These are phyloP conservation scores for Orchesellides sinensis DNA, from an alignment of 2,888 invertebrate species.

Conservation along the genomic window DNA sequence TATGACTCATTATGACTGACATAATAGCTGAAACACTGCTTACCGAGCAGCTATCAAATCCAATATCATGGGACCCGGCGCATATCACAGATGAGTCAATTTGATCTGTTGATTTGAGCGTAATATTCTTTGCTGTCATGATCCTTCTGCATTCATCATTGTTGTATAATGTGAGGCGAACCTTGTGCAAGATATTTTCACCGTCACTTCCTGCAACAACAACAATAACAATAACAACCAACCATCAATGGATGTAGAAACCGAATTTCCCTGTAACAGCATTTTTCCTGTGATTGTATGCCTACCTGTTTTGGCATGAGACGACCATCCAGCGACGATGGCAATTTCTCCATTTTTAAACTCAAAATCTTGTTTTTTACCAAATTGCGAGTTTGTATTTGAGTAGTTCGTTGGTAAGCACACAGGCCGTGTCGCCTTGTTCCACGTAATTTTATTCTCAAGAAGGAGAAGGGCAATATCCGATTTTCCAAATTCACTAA, in stretches of 20 bases:
- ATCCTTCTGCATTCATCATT: conserved; percentile 33
- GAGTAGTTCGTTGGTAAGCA: conserved; percentile 82
- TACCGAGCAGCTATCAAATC: conserved; percentile 60
- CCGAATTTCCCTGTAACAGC: too few relatives aligned
- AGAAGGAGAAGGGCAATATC: conserved; percentile 87
- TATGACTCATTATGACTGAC: too few relatives aligned
- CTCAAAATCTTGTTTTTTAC: not conserved
- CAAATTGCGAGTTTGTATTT: not conserved
- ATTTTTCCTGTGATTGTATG: too few relatives aligned
- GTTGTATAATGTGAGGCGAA: conserved; percentile 31
- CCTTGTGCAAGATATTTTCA: conserved; percentile 44
- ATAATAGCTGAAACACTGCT: too few relatives aligned
- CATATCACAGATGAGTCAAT: conserved; percentile 57
- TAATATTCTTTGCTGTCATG: conserved; percentile 50
- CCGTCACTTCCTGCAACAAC: not conserved
- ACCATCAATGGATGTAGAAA: too few relatives aligned
- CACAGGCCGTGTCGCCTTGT: conserved; percentile 85
- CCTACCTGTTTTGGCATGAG: not conserved
- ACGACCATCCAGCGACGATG: conserved; percentile 90
- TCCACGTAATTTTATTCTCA: conserved; percentile 82
- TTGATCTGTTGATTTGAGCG: conserved; percentile 15
- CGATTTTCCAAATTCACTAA: conserved; percentile 75
- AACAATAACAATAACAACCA: too few relatives aligned
- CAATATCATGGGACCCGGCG: conserved; percentile 47
- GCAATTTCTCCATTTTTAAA: conserved; percentile 79